Evolutionary conservation across 2,113 vertebrate genomes (phyloP).

Genomic region (Gnathonemus echidnorhynchus): DNA sequence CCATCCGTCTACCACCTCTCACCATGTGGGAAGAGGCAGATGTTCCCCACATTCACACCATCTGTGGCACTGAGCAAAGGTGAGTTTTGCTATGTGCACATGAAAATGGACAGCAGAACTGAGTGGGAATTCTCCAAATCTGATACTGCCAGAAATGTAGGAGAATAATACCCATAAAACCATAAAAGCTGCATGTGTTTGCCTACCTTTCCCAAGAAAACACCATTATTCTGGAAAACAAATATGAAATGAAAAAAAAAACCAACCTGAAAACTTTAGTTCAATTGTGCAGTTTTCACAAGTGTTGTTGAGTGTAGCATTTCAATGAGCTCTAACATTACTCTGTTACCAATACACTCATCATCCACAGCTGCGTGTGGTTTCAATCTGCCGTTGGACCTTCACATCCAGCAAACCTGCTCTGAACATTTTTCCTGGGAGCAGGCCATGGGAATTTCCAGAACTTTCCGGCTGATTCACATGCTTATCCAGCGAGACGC

Average conservation of each 20-base stretch:
- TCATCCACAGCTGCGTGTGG: background rate
- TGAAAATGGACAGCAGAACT: background rate
- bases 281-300: background rate
- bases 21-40: background rate
- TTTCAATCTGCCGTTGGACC: background rate
- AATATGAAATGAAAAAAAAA: background rate
- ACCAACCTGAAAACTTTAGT: background rate
- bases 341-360: background rate
- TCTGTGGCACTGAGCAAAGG: background rate
- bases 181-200: background rate
- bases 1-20: background rate
- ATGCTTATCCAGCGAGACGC: background rate
- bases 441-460: background rate
- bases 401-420: background rate
- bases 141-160: background rate
- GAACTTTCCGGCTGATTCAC: background rate
- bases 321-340: background rate
- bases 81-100: background rate
- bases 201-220: background rate
- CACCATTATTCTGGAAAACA: background rate
- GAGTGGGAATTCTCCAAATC: background rate
- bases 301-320: background rate
- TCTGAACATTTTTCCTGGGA: background rate
- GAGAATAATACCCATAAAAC: background rate
- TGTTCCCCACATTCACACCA: background rate